phyloP scores from a whole-genome alignment of 2,113 vertebrate species.

The Neolamprologus sp. region DNA sequence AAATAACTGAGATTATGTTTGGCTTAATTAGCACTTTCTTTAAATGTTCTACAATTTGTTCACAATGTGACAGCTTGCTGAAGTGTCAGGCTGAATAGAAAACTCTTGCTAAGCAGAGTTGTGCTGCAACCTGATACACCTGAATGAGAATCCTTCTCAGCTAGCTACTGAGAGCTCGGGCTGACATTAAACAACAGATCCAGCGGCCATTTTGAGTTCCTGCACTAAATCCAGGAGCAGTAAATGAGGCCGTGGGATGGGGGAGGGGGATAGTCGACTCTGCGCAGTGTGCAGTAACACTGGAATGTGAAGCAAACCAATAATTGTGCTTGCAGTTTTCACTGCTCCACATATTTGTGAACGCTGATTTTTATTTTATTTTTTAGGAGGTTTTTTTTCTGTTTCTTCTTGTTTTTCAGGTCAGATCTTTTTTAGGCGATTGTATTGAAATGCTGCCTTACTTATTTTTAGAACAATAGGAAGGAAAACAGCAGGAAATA shows the following conservation, averaged over 20 bases:
- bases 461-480: background rate
- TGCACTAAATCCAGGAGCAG: slow-evolving; percentile 44
- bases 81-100: background rate
- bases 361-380: background rate
- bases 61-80: background rate
- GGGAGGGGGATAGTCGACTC: slow-evolving; percentile 19
- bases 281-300: slow-evolving; percentile 46
- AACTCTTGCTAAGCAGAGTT: background rate
- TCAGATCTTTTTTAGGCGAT: background rate
- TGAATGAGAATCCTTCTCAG: slow-evolving; percentile 12
- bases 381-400: background rate
- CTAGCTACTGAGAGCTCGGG: slow-evolving; percentile 42
- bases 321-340: background rate
- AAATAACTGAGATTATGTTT: background rate
- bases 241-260: slow-evolving; percentile 31
- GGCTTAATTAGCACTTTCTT: background rate
- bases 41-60: background rate
- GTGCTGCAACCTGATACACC: slow-evolving; percentile 14
- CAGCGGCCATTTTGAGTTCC: slow-evolving; percentile 63
- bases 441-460: background rate
- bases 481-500: background rate
- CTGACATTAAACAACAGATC: slow-evolving; percentile 44
- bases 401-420: background rate
- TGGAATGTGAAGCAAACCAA: slow-evolving; percentile 43
- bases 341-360: background rate